phyloP scores from a whole-genome alignment of 2,113 vertebrate genomes.

The Lethenteron camtschaticum region DNA sequence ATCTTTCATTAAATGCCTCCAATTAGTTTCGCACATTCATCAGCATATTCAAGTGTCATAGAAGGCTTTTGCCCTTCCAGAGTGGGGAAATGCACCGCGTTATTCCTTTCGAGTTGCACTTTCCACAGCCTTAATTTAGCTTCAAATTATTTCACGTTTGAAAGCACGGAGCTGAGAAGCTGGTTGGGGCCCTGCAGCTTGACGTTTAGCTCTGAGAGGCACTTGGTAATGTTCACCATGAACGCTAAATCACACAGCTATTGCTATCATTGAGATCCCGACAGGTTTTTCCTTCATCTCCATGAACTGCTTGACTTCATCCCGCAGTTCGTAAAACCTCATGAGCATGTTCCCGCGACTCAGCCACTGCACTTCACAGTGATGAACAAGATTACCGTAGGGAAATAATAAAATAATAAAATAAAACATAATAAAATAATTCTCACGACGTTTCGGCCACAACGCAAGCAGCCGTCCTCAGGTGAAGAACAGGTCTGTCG shows the following conservation, averaged over 20 bases:
- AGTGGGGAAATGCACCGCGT: slow-evolving; percentile 5
- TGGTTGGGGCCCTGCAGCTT: slow-evolving; percentile 1
- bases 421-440: no score
- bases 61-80: slow-evolving; percentile 11
- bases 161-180: neutral
- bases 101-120: slow-evolving; percentile 2
- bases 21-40: slow-evolving; percentile 14
- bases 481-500: no score
- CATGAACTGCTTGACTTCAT: slow-evolving; percentile 2
- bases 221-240: slow-evolving; percentile 6
- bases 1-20: slow-evolving; percentile 13
- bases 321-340: slow-evolving; percentile 12
- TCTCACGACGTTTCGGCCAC: no score
- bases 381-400: slow-evolving; percentile 11
- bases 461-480: no score
- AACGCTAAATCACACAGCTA: slow-evolving; percentile 2
- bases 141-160: neutral
- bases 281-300: slow-evolving; percentile 1
- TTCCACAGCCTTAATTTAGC: slow-evolving; percentile 1
- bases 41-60: slow-evolving; percentile 12
- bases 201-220: slow-evolving; percentile 2
- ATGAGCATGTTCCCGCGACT: slow-evolving; percentile 5
- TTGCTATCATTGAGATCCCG: slow-evolving; percentile 2
- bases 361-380: slow-evolving; percentile 9
- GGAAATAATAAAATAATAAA: no score